Conservation (phyloP, 1,140 invertebrate species). For the Diachasmimorpha longicaudata region DNA sequence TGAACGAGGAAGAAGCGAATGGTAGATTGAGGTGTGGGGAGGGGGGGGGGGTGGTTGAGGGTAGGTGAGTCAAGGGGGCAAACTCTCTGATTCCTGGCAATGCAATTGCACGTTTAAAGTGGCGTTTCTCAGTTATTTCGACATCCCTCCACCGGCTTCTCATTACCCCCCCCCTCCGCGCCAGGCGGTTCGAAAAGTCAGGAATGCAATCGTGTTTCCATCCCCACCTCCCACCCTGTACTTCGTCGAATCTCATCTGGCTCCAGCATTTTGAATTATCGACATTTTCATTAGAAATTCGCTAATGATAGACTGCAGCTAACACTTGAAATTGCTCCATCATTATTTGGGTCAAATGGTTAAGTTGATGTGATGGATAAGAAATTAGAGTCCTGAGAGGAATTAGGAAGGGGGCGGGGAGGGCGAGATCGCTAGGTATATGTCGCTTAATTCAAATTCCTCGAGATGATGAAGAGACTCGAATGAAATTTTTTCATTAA, state of each 20-base stretch:
- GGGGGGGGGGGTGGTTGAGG: neutral
- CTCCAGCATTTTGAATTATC: neutral
- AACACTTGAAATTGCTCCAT: constrained; percentile 46
- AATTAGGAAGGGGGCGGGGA: constrained; percentile 44
- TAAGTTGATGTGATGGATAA: constrained; percentile 37
- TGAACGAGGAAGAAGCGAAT: constrained; percentile 32
- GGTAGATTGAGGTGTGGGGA: constrained; percentile 18
- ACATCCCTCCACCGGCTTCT: constrained; percentile 49
- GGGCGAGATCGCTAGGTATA: constrained; percentile 50
- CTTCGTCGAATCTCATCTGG: neutral
- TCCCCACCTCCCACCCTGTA: neutral
- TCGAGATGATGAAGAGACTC: constrained; percentile 44
- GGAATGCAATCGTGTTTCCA: neutral
- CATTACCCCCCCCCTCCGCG: constrained; percentile 36
- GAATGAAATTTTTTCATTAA: neutral
- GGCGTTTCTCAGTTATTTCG: constrained; percentile 61
- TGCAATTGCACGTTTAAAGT: constrained; percentile 64
- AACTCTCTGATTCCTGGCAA: constrained; percentile 59
- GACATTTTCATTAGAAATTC: neutral
- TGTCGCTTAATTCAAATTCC: constrained; percentile 57
- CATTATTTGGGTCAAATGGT: constrained; percentile 54
- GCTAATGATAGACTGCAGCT: constrained; percentile 15
- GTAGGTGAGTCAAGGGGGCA: constrained; percentile 24
- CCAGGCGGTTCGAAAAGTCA: neutral
- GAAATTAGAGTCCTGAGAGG: constrained; percentile 35